A percentile compares a stretch with the other conserved stretches of the same genome.
These are phyloP conservation scores for Gymnorhina tibicen DNA, from an alignment of 2,113 vertebrate species.

Conservation along the genomic window DNA sequence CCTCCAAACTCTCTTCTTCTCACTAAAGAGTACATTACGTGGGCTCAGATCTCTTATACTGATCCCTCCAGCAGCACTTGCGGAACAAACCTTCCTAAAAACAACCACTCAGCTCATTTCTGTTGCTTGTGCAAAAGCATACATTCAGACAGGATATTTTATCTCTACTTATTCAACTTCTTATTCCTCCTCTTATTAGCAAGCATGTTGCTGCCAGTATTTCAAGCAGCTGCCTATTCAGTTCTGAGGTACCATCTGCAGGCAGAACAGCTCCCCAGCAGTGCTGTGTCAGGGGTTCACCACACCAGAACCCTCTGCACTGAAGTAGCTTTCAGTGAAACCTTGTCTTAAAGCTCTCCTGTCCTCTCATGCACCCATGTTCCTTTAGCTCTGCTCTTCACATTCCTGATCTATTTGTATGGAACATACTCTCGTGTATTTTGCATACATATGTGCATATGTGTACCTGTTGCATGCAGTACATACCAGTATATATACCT, in stretches of 20 bases:
- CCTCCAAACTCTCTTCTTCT: background rate
- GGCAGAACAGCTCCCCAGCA: background rate
- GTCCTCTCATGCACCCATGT: background rate
- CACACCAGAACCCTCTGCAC: background rate
- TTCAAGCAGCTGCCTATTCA: background rate
- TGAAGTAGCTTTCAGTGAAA: background rate
- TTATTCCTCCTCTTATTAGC: background rate
- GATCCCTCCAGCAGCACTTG: background rate
- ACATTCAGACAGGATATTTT: background rate
- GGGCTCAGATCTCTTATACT: background rate
- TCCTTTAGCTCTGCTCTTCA: background rate
- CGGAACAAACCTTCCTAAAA: background rate
- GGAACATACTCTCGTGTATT: background rate
- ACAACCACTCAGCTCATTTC: background rate
- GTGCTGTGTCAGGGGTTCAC: background rate
- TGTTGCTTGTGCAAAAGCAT: background rate
- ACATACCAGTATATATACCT: background rate
- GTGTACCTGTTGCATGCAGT: background rate
- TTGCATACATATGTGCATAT: background rate
- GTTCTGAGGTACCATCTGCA: background rate
- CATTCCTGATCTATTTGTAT: background rate
- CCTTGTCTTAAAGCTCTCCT: background rate
- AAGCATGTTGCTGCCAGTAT: background rate
- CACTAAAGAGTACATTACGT: accelerated
- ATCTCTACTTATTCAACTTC: background rate